Base-by-base conservation (phyloP, 2,888 invertebrate genomes). In the Celastrina argiolus region DNA sequence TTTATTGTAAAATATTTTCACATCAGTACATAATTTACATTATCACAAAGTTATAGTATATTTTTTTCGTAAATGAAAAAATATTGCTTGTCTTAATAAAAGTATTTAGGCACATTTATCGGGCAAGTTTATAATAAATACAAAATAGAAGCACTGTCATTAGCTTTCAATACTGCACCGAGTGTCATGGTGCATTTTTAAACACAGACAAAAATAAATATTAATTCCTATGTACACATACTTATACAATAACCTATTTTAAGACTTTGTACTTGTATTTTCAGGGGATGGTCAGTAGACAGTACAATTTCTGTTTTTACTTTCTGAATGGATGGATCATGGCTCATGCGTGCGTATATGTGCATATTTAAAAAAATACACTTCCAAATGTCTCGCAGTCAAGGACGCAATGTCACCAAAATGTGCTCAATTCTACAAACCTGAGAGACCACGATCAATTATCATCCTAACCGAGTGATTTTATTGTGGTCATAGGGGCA, bases 21-120 rank as follows among this genome's bases (percentile, higher is more conserved):
- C 51, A 51, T 51, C 51, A 10, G 45, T 51, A 51, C 22, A 26
- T 51, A 51, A 26, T 51, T 51, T 22, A 12, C 51, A 51, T 22
- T 45, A 42, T 16, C 51, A 51, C 51, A 51, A 51, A 51, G 51
- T 51, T 51, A 51, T 51, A 22, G 12, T 51, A 51, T 4, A 51
- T 51, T 51, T 22, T 51, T 51, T 26, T 22, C 51, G 12, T 12
- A 1, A 51, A 22, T 51, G 22, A 14, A 51, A 28, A 51, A 51
- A 51, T 51, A 26, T 51, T 26, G 22, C 26, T 22, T 14, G 22
- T 26, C 14, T 51, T 14, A 51, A 16, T 26, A 51, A 12, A 31
- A 31, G 2, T 31, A 31, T 51, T 45, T 26, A 51, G 51, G 51
- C 51, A 51, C 51, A 51, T 12, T 16, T 51, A 22, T 51, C 51